Conservation (phyloP, 2,113 vertebrate genomes). For the Oostethus manadensis region DNA sequence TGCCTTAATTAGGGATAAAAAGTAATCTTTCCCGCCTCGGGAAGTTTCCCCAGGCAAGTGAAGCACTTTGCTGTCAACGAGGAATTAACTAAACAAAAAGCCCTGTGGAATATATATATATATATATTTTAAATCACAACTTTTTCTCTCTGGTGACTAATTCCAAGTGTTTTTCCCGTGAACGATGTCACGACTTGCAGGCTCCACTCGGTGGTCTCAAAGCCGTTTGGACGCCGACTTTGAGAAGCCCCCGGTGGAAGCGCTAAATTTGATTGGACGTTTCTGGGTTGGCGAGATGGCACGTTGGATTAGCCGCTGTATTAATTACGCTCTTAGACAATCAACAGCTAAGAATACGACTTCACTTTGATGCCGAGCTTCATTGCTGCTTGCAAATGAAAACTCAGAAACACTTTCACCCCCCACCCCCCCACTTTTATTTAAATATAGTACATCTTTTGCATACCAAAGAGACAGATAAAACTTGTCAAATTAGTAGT, state of each 20-base stretch:
- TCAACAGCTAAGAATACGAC: constrained; percentile 61
- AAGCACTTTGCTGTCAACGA: constrained; percentile 63
- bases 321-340: constrained; percentile 69
- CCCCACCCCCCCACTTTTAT: constrained; percentile 1
- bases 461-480: constrained; percentile 49
- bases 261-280: constrained; percentile 63
- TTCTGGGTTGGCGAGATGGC: constrained; percentile 70
- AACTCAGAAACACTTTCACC: background rate
- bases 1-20: constrained; percentile 71
- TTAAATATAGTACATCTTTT: constrained; percentile 64
- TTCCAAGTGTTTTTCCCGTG: constrained; percentile 67
- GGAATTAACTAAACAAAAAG: constrained; percentile 72
- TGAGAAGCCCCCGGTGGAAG: constrained; percentile 44
- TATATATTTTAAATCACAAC: constrained; percentile 60
- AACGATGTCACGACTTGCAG: constrained; percentile 61
- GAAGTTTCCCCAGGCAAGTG: constrained; percentile 57
- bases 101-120: constrained; percentile 27
- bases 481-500: constrained; percentile 55
- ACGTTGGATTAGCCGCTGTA: constrained; percentile 58
- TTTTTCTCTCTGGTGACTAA: constrained; percentile 58
- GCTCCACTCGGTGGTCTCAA: constrained; percentile 56
- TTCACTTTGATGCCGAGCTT: constrained; percentile 55
- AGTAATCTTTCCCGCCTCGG: constrained; percentile 58
- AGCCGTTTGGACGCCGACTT: constrained; percentile 52
- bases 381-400: constrained; percentile 41